phyloP scores from a whole-genome alignment of 2,113 vertebrate genomes.

The Isichthys henryi region DNA sequence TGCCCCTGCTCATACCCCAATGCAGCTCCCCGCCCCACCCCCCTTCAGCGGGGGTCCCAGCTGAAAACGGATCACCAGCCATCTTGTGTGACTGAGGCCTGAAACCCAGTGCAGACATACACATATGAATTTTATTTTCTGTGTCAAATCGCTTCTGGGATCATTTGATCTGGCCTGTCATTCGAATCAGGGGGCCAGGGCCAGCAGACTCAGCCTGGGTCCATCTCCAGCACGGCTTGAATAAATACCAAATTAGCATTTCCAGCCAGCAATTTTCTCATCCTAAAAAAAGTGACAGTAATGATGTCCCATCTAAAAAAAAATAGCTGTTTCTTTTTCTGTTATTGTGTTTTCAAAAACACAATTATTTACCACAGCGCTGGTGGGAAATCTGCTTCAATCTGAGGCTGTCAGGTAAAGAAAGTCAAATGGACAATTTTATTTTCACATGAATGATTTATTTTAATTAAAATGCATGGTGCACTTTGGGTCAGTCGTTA shows the following conservation, averaged over 20 bases:
- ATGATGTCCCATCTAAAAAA: slow-evolving; percentile 11
- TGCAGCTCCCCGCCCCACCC: neutral
- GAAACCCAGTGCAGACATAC: neutral
- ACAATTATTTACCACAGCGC: slow-evolving; percentile 19
- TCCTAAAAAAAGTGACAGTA: slow-evolving; percentile 15
- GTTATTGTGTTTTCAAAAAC: slow-evolving; percentile 20
- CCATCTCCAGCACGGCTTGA: neutral
- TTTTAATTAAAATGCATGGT: slow-evolving; percentile 11
- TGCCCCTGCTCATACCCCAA: neutral
- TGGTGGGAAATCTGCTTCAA: slow-evolving; percentile 17
- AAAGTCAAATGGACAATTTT: slow-evolving; percentile 19
- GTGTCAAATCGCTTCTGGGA: neutral
- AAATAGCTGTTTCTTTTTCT: slow-evolving; percentile 8
- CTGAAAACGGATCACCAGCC: neutral
- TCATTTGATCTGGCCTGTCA: slow-evolving; percentile 6
- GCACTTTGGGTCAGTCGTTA: slow-evolving; percentile 14
- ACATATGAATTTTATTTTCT: neutral
- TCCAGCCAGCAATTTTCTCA: slow-evolving; percentile 3
- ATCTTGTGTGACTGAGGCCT: neutral
- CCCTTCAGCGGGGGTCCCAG: neutral
- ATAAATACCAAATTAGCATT: slow-evolving; percentile 20
- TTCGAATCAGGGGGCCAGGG: neutral
- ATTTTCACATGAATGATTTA: slow-evolving; percentile 20
- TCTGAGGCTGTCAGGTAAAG: slow-evolving; percentile 13
- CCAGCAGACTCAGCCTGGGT: neutral